A percentile compares a stretch with the other conserved stretches of the same genome.
These are phyloP conservation scores for Poecile atricapillus DNA, from an alignment of 2,113 vertebrate genomes.

Conservation along the genomic window DNA sequence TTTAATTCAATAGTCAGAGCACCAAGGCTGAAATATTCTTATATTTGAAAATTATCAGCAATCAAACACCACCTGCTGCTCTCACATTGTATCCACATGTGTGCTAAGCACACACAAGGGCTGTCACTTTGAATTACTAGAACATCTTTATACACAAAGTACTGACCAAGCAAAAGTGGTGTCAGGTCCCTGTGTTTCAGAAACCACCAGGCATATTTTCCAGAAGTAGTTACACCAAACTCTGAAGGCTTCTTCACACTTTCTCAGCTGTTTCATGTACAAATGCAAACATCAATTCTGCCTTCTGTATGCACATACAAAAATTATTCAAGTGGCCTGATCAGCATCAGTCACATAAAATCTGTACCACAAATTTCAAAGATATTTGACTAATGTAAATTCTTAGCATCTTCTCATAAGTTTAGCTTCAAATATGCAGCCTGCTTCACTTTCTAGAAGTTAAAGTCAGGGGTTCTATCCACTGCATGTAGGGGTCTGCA, in stretches of 20 bases:
- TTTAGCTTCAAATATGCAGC: not conserved
- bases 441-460: not conserved
- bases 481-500: not conserved
- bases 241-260: not conserved
- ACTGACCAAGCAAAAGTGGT: not conserved
- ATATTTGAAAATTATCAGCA: slow-evolving; percentile 30
- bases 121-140: slow-evolving; percentile 45
- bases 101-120: slow-evolving; percentile 31
- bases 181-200: not conserved
- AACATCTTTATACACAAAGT: slow-evolving; percentile 39
- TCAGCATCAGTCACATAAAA: not conserved
- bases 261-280: not conserved
- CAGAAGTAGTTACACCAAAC: not conserved
- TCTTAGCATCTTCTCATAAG: not conserved
- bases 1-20: slow-evolving; percentile 45
- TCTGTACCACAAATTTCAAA: not conserved
- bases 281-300: not conserved
- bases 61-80: slow-evolving; percentile 48
- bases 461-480: not conserved
- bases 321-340: not conserved
- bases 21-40: slow-evolving; percentile 44
- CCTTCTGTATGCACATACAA: not conserved
- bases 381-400: not conserved
- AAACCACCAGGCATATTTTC: not conserved
- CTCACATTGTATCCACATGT: slow-evolving; percentile 13